phyloP scores from a whole-genome alignment of 2,113 vertebrate species.

The Dromaius novaehollandiae region DNA sequence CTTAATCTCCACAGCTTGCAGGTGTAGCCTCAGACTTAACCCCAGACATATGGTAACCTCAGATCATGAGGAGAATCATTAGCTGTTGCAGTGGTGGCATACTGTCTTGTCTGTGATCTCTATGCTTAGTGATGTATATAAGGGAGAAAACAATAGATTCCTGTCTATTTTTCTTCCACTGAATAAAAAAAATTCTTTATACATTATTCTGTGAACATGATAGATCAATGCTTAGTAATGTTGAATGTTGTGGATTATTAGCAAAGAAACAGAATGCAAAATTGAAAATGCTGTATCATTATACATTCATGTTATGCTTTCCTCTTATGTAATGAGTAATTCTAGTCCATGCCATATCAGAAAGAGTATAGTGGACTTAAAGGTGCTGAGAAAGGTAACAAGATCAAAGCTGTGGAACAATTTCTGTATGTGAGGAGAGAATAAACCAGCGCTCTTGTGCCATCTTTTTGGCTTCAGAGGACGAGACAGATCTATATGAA shows the following conservation, averaged over 20 bases:
- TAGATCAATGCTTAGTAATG: neutral
- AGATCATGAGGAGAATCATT: too few species aligned
- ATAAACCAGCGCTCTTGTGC: neutral
- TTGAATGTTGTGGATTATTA: neutral
- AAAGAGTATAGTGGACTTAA: neutral
- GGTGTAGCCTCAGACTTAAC: too few species aligned
- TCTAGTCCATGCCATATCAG: neutral
- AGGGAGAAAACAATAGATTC: neutral
- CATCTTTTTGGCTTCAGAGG: neutral
- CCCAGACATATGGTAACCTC: too few species aligned
- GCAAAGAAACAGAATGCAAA: neutral
- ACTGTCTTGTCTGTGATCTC: neutral
- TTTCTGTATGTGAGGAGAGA: neutral
- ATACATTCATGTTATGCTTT: neutral
- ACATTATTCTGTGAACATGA: neutral
- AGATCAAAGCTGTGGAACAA: neutral
- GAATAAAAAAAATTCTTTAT: neutral
- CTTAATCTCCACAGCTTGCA: too few species aligned
- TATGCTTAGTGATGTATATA: neutral
- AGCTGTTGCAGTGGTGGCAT: too few species aligned
- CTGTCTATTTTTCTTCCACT: neutral
- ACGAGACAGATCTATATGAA: neutral
- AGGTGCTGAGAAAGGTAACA: neutral
- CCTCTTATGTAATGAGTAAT: neutral
- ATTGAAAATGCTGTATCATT: neutral